A percentile compares a stretch with the other conserved stretches of the same genome.
Evolutionary conservation across 2,888 invertebrate species (phyloP).

Genomic region (Watsonalla binaria): DNA sequence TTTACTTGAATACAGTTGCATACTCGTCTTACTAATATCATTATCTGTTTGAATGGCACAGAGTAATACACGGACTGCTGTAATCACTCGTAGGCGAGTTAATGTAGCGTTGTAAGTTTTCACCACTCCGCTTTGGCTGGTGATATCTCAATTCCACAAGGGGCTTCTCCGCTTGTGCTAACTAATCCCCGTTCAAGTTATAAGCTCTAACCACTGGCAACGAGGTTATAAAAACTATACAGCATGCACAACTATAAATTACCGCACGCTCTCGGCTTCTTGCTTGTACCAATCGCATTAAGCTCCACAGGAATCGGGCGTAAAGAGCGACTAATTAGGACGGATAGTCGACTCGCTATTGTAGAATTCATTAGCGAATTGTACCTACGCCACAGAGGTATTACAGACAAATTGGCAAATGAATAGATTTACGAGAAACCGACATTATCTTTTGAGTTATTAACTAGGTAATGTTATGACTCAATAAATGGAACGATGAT

Average conservation of each 20-base stretch:
- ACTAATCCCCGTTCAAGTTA: slow-evolving; percentile 55
- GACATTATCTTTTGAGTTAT: slow-evolving; percentile 16
- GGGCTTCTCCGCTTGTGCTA: slow-evolving; percentile 55
- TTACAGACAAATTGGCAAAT: slow-evolving; percentile 37
- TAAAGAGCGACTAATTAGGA: slow-evolving; percentile 60
- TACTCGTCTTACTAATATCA: too few relatives aligned
- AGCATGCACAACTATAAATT: slow-evolving; percentile 2
- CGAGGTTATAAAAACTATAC: slow-evolving; percentile 12
- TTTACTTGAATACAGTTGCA: too few relatives aligned
- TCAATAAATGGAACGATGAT: slow-evolving; percentile 7
- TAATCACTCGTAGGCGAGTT: slow-evolving; percentile 42
- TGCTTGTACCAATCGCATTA: slow-evolving; percentile 38
- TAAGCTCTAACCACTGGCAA: slow-evolving; percentile 25
- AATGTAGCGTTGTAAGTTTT: slow-evolving; percentile 70
- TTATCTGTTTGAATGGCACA: slow-evolving; percentile 6
- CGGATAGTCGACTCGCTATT: slow-evolving; percentile 55
- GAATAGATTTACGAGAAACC: slow-evolving; percentile 25
- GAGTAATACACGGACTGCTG: slow-evolving; percentile 28
- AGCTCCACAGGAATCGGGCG: slow-evolving; percentile 50
- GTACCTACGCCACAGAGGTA: slow-evolving; percentile 37
- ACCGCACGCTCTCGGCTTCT: slow-evolving; percentile 24
- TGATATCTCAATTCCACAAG: slow-evolving; percentile 64
- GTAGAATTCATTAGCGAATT: slow-evolving; percentile 59
- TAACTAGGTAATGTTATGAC: slow-evolving; percentile 9
- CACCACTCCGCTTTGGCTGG: slow-evolving; percentile 50